A percentile compares a stretch with the other conserved stretches of the same genome.
These are phyloP conservation scores for Typhlomys cinereus DNA, from an alignment of 2,113 vertebrate genomes.

Conservation along the genomic window DNA sequence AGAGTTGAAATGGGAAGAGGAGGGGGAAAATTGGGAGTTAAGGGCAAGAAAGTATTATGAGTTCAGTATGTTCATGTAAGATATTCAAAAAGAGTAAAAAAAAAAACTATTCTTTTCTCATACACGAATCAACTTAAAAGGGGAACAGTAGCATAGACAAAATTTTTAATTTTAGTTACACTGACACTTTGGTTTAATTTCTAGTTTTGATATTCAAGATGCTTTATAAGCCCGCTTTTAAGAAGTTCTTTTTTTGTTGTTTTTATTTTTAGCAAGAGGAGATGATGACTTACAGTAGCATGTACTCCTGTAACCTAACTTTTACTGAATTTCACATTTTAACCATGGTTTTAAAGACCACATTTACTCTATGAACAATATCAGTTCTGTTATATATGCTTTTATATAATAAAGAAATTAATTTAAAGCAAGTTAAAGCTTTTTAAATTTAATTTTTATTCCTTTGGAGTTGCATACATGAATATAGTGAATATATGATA, in stretches of 20 bases:
- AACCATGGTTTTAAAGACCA: slow-evolving; percentile 12
- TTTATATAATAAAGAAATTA: slow-evolving; percentile 28
- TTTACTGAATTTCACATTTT: slow-evolving; percentile 18
- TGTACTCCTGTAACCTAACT: slow-evolving; percentile 35
- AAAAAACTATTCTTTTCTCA: background rate
- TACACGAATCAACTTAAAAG: background rate
- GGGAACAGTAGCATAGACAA: background rate
- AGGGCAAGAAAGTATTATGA: no score
- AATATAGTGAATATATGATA: no score
- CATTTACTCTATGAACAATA: slow-evolving; percentile 25
- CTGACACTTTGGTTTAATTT: slow-evolving; percentile 3
- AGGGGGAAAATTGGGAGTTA: no score
- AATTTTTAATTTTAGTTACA: background rate
- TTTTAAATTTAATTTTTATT: no score
- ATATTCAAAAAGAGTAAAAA: no score
- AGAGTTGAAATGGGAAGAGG: no score
- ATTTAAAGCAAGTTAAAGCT: slow-evolving; percentile 26
- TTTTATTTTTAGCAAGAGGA: slow-evolving; percentile 11
- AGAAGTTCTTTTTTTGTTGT: background rate
- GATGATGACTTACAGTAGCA: background rate
- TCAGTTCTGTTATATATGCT: slow-evolving; percentile 4
- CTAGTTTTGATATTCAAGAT: slow-evolving; percentile 46
- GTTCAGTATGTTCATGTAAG: no score
- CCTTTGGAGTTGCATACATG: no score
- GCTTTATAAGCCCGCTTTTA: slow-evolving; percentile 23